Percentiles rank a stretch among this genome's conserved stretches.
These are phyloP conservation scores for Sebastiscus tertius DNA, from an alignment of 2,797 vertebrate species.

Conservation along the genomic window DNA sequence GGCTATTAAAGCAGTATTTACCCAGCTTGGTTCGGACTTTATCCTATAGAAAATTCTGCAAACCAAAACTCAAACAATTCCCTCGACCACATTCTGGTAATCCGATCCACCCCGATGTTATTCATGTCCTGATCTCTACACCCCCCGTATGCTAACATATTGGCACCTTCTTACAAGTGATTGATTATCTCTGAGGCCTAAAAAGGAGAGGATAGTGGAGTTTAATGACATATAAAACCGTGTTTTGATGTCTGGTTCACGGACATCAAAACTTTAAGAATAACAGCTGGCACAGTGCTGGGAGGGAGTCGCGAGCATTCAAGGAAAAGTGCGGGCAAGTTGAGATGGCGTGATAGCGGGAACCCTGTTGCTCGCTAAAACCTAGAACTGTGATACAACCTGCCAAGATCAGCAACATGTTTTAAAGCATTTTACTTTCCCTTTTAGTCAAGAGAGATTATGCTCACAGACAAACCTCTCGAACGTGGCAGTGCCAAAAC, in stretches of 20 bases:
- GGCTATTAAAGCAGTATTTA: slow-evolving; percentile 76
- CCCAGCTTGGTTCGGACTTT: slow-evolving; percentile 72
- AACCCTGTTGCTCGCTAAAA: slow-evolving; percentile 59
- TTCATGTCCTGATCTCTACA: slow-evolving; percentile 60
- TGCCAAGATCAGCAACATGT: slow-evolving; percentile 81
- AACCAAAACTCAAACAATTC: slow-evolving; percentile 73
- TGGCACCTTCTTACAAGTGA: slow-evolving; percentile 77
- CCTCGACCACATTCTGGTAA: slow-evolving; percentile 70
- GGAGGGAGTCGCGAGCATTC: slow-evolving; percentile 37
- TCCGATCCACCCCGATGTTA: slow-evolving; percentile 62
- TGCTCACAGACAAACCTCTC: slow-evolving; percentile 63
- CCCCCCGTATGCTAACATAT: slow-evolving; percentile 67
- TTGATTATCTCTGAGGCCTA: slow-evolving; percentile 74
- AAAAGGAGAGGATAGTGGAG: slow-evolving; percentile 51
- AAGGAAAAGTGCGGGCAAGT: slow-evolving; percentile 63
- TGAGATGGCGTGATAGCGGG: slow-evolving; percentile 73
- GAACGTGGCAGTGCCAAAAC: slow-evolving; percentile 47
- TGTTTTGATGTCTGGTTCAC: slow-evolving; percentile 72
- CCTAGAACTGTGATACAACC: slow-evolving; percentile 56
- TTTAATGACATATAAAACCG: slow-evolving; percentile 77
- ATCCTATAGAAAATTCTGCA: slow-evolving; percentile 63
- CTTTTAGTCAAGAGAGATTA: slow-evolving; percentile 61
- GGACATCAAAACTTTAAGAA: slow-evolving; percentile 62
- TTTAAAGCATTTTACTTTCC: slow-evolving; percentile 74
- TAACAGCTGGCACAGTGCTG: slow-evolving; percentile 67